Evolutionary conservation across 1,140 invertebrate genomes (phyloP).

Genomic region (Drosophila ficusphila): DNA sequence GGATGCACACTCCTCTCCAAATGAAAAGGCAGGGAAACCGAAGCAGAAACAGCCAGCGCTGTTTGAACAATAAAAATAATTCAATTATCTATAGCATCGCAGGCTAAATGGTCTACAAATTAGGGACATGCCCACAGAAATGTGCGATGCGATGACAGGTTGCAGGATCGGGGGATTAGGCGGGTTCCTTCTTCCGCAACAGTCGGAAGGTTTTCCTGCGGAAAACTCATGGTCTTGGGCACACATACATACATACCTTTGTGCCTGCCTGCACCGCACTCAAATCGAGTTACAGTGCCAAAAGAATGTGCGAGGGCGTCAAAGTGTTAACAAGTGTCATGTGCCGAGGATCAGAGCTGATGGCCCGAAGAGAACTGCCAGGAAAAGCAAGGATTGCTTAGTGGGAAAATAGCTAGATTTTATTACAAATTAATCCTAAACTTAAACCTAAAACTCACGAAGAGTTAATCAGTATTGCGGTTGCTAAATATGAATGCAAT

Average conservation of each 20-base stretch:
- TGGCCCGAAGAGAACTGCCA: conserved; percentile 3
- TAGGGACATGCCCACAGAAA: conserved; percentile 71
- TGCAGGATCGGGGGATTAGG: conserved; percentile 40
- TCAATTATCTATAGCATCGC: conserved; percentile 69
- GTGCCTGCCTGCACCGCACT: conserved; percentile 43
- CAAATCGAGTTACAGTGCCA: conserved; percentile 75
- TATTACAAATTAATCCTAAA: neutral
- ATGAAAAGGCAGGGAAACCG: conserved; percentile 46
- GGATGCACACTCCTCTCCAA: neutral
- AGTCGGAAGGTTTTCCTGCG: conserved; percentile 35
- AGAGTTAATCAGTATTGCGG: too few relatives aligned
- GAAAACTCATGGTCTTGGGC: too few relatives aligned
- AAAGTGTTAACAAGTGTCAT: conserved; percentile 82
- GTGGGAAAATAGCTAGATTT: conserved; percentile 6
- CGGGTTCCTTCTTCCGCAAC: conserved; percentile 48
- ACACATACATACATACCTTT: too few relatives aligned
- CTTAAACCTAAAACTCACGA: too few relatives aligned
- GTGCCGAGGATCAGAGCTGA: conserved; percentile 42
- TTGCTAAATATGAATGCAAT: too few relatives aligned
- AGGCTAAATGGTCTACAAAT: conserved; percentile 74
- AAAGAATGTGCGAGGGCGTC: conserved; percentile 70
- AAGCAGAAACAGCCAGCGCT: conserved; percentile 12
- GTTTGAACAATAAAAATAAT: conserved; percentile 76
- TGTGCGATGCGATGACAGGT: conserved; percentile 67
- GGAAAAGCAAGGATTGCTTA: too few relatives aligned